Evolutionary conservation across 92 coral and sea anemone genomes (phyloP).

Genomic region (Zoanthus gigantus): DNA sequence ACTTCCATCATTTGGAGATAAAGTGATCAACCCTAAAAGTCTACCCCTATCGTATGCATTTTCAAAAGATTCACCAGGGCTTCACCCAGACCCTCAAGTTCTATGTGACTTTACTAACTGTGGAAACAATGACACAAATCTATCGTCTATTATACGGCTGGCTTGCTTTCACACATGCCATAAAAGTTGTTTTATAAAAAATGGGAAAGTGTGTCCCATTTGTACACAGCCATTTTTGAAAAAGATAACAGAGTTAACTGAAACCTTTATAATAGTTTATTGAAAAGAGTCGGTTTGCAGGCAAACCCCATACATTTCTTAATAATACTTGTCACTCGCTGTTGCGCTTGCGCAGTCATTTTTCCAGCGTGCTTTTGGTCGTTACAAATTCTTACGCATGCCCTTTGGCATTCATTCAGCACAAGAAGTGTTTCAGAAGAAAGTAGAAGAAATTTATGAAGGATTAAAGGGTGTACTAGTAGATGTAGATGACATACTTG

Average conservation of each 20-base stretch:
- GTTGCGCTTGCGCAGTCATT: no score
- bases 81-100: slow-evolving; percentile 52
- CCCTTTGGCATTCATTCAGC: no score
- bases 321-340: no score
- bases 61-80: slow-evolving; percentile 42
- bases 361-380: no score
- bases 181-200: slow-evolving; percentile 33
- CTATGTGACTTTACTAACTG: slow-evolving; percentile 59
- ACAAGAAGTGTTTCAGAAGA: no score
- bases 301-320: no score
- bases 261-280: slow-evolving; percentile 40
- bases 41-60: slow-evolving; percentile 60
- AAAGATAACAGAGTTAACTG: slow-evolving; percentile 40
- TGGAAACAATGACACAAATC: background rate
- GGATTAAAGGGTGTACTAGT: no score
- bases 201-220: slow-evolving; percentile 49
- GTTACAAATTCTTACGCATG: no score
- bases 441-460: no score
- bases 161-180: slow-evolving; percentile 64
- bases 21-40: slow-evolving; percentile 37
- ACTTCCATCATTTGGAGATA: slow-evolving; percentile 62
- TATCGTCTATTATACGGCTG: slow-evolving; percentile 26
- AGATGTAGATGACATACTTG: no score
- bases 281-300: slow-evolving; percentile 1
- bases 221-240: slow-evolving; percentile 51